Conservation (phyloP, 2,797 vertebrate genomes). For the Heterohyrax brucei region DNA sequence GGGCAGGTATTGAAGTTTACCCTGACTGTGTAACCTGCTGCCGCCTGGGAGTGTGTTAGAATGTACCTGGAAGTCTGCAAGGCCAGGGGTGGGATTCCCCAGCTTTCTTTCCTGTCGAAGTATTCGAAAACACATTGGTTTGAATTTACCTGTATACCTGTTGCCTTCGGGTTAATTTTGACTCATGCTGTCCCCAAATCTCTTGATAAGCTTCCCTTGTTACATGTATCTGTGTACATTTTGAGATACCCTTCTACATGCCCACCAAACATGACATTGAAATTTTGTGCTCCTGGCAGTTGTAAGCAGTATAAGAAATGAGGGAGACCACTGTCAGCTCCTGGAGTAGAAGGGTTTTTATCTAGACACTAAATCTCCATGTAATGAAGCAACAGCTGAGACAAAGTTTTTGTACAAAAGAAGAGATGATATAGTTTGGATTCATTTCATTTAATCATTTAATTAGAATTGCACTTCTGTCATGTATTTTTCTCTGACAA, state of each 20-base stretch:
- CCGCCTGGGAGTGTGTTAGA: accelerated
- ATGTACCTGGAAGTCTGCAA: neutral
- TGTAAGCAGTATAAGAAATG: neutral
- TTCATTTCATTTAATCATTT: conserved; percentile 15
- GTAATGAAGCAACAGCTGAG: neutral
- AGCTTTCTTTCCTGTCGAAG: neutral
- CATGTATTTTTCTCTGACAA: neutral
- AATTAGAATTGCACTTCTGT: neutral
- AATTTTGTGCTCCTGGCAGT: neutral
- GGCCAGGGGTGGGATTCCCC: too few species aligned
- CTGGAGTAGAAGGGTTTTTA: neutral
- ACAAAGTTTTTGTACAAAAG: neutral
- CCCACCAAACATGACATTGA: neutral
- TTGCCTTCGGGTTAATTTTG: too few species aligned
- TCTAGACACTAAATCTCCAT: neutral
- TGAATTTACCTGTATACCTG: too few species aligned
- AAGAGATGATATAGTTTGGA: neutral
- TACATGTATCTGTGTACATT: neutral
- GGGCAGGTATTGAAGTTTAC: too few species aligned
- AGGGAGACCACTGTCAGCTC: neutral
- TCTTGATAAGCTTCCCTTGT: neutral
- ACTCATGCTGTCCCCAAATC: neutral
- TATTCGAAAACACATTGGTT: neutral
- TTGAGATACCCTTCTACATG: neutral
- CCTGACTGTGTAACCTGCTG: neutral